Percentiles rank a stretch among this genome's conserved stretches.
Evolutionary conservation across 2,888 invertebrate genomes (phyloP).

Genomic region (Apamea epomidion): DNA sequence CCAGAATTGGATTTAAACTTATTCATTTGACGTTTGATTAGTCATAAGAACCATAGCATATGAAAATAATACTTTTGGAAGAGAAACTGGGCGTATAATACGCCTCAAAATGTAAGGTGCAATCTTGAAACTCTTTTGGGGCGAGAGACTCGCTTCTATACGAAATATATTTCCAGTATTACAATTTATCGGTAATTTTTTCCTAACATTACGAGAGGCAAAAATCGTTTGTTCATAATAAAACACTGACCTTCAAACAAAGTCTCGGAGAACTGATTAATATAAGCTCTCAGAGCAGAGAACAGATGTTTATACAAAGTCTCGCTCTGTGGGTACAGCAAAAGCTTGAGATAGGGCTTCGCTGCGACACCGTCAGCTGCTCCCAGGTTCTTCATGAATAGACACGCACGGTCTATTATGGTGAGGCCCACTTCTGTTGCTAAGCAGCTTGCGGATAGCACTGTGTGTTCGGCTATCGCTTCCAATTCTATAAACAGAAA

Average conservation of each 20-base stretch:
- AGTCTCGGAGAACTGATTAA: constrained; percentile 96
- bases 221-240: not conserved
- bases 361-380: constrained; percentile 95
- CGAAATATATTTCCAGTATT: too few species aligned
- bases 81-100: not conserved
- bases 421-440: constrained; percentile 97
- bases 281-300: constrained; percentile 97
- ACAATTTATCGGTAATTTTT: not conserved
- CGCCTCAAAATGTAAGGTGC: not conserved
- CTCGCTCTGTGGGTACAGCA: constrained; percentile 97
- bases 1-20: too few species aligned
- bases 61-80: too few species aligned
- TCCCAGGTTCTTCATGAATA: constrained; percentile 95
- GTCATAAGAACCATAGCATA: too few species aligned
- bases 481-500: constrained; percentile 78
- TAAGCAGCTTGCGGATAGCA: constrained; percentile 89
- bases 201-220: not conserved
- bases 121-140: too few species aligned
- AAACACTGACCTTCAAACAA: constrained; percentile 93
- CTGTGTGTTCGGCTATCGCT: constrained; percentile 85
- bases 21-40: too few species aligned
- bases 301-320: constrained; percentile 97
- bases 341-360: constrained; percentile 95
- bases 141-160: too few species aligned
- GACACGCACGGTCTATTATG: constrained; percentile 96